Percentiles rank a stretch among this genome's conserved stretches.
phyloP scores from a whole-genome alignment of 2,113 vertebrate genomes.

The Sisor rabdophorus region DNA sequence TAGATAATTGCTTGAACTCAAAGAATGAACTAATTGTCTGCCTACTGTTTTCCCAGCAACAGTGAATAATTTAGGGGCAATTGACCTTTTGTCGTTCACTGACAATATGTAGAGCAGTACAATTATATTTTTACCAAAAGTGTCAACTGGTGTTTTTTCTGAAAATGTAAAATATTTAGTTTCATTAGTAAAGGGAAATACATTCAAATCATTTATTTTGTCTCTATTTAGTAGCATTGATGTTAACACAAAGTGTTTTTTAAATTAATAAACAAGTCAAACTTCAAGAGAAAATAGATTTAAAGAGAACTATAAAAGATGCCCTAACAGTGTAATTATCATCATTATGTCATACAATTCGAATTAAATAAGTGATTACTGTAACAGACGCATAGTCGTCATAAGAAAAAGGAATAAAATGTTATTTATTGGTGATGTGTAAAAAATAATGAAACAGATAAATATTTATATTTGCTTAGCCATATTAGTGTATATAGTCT shows the following conservation, averaged over 20 bases:
- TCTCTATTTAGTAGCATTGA: background rate
- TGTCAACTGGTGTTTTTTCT: background rate
- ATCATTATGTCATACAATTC: background rate
- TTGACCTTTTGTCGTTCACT: slow-evolving; percentile 55
- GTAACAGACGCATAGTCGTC: background rate
- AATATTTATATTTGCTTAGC: no score
- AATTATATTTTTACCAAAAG: slow-evolving; percentile 30
- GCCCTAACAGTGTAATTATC: background rate
- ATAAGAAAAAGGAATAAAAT: no score
- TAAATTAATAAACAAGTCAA: background rate
- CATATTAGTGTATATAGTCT: no score
- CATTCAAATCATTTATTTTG: background rate
- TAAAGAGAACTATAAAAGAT: background rate
- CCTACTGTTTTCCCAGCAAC: slow-evolving; percentile 55
- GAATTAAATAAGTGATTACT: background rate
- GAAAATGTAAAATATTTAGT: background rate
- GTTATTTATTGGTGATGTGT: background rate
- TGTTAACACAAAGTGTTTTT: background rate
- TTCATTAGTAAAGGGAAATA: background rate
- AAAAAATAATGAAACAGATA: no score
- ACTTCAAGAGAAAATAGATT: background rate
- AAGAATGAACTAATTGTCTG: slow-evolving; percentile 55
- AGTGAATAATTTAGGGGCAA: slow-evolving; percentile 54
- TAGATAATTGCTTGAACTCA: slow-evolving; percentile 48
- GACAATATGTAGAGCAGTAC: slow-evolving; percentile 50